Conservation (phyloP, 2,797 vertebrate genomes). For the Tokudaia muenninki region DNA sequence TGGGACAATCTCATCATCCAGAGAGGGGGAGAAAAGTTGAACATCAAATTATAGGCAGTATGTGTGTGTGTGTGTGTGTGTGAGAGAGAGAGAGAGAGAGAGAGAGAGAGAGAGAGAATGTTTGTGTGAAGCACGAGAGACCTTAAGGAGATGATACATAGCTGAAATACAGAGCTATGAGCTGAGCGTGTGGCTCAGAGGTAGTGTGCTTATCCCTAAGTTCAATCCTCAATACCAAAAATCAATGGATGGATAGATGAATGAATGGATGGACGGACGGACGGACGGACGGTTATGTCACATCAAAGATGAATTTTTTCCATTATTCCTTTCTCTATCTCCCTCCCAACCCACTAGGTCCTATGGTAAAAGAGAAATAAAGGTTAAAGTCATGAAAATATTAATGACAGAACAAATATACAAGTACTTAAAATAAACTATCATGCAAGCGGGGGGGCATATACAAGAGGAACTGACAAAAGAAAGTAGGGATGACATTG, state of each 20-base stretch:
- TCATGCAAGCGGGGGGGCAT: not conserved
- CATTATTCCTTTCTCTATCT: not conserved
- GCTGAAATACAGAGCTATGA: slow-evolving; percentile 31
- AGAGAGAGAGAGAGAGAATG: no score
- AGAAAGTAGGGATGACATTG: slow-evolving; percentile 49
- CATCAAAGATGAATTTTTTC: not conserved
- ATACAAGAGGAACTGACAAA: not conserved
- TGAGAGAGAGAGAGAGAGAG: no score
- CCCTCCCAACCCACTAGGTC: not conserved
- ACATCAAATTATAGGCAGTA: not conserved
- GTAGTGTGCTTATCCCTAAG: not conserved
- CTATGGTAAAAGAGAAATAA: not conserved
- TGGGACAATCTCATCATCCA: not conserved
- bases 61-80: not conserved
- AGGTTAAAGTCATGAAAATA: slow-evolving; percentile 17
- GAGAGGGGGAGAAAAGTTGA: not conserved
- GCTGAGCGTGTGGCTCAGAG: not conserved
- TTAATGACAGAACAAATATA: not conserved
- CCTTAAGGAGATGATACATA: not conserved
- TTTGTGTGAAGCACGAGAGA: not conserved
- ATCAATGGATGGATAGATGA: not conserved
- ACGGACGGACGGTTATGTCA: not conserved
- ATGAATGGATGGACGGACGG: not conserved
- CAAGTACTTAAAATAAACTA: not conserved
- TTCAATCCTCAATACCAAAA: not conserved